Conservation (phyloP, 2,113 vertebrate genomes). For the Columba janthina region DNA sequence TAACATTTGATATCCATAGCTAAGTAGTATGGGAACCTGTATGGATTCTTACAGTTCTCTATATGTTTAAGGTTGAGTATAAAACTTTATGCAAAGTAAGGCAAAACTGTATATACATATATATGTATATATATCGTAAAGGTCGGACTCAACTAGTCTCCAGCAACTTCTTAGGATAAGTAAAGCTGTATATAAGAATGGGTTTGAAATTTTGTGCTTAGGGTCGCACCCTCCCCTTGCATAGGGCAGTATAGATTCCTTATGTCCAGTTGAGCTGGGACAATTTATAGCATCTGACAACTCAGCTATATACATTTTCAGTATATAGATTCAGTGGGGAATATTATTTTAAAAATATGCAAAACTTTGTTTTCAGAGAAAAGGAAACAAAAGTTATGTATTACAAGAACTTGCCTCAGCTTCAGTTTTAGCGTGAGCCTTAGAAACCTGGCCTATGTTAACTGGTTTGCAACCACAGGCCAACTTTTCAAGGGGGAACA, state of each 20-base stretch:
- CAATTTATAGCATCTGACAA: background rate
- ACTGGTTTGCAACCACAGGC: background rate
- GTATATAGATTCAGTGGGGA: background rate
- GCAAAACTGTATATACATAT: background rate
- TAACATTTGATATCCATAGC: background rate
- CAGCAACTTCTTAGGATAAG: background rate
- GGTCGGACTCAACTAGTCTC: background rate
- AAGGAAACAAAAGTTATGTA: background rate
- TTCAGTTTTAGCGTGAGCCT: background rate
- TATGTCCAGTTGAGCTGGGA: background rate
- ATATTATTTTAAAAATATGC: background rate
- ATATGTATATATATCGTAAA: background rate
- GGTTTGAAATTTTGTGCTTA: background rate
- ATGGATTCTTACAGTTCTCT: background rate
- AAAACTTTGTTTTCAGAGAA: background rate
- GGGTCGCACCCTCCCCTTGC: background rate
- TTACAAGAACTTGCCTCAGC: background rate
- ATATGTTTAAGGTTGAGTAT: background rate
- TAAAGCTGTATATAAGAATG: background rate
- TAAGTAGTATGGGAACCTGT: background rate
- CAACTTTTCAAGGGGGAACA: constrained; percentile 25
- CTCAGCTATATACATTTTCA: background rate
- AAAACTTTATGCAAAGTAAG: background rate
- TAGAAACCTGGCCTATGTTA: constrained; percentile 7
- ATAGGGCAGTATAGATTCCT: background rate